phyloP scores from a whole-genome alignment of 1,140 invertebrate genomes.

The Panagrolaimus sp. region DNA sequence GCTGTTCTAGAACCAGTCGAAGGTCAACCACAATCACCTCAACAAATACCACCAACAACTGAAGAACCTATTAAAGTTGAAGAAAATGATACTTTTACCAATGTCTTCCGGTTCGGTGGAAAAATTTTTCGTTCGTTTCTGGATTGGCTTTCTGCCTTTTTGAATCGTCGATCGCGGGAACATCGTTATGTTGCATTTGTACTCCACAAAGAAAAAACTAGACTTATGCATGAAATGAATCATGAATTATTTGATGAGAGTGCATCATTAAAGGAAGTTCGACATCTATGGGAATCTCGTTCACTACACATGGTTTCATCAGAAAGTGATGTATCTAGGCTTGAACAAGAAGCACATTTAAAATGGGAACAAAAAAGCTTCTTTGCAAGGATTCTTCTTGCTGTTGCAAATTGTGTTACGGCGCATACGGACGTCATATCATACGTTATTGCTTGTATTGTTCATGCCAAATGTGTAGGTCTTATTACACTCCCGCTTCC shows the following conservation, averaged over 20 bases:
- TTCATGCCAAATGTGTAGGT: constrained; percentile 72
- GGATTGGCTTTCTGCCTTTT: constrained; percentile 43
- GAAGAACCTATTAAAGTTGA: background rate
- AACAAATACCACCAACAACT: constrained; percentile 4
- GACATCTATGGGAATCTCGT: constrained; percentile 38
- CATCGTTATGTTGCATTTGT: constrained; percentile 57
- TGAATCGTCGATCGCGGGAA: constrained; percentile 50
- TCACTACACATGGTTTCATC: constrained; percentile 47
- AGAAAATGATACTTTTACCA: constrained; percentile 21
- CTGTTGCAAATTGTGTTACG: constrained; percentile 72
- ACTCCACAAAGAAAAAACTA: constrained; percentile 51
- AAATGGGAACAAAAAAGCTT: constrained; percentile 48
- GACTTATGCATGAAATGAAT: constrained; percentile 45
- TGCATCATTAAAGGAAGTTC: constrained; percentile 13
- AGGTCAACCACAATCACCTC: constrained; percentile 7
- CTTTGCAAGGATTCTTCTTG: constrained; percentile 60
- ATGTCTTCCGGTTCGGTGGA: constrained; percentile 27
- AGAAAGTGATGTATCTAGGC: constrained; percentile 45
- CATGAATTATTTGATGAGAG: constrained; percentile 32
- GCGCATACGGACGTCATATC: constrained; percentile 89
- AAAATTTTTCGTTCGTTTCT: constrained; percentile 38
- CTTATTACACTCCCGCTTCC: constrained; percentile 71
- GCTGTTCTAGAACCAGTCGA: constrained; percentile 26
- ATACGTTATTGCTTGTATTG: constrained; percentile 89
- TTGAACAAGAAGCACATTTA: constrained; percentile 47